A percentile compares a stretch with the other conserved stretches of the same genome.
Conservation (phyloP, 2,888 invertebrate species). For the Pachymerium ferrugineum region DNA sequence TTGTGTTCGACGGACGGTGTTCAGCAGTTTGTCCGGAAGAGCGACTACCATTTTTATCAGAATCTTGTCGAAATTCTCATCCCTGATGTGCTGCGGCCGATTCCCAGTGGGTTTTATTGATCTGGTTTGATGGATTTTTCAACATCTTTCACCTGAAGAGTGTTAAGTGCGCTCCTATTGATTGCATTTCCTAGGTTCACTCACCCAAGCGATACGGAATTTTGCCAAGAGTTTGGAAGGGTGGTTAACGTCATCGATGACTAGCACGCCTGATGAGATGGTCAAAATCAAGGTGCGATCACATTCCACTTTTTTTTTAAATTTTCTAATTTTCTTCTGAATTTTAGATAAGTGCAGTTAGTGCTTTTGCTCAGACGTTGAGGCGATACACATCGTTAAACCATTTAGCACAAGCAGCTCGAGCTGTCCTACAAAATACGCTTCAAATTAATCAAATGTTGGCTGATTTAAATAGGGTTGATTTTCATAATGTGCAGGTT, state of each 20-base stretch:
- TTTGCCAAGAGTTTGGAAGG: slow-evolving; percentile 88
- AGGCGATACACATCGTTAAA: slow-evolving; percentile 94
- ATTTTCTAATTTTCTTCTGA: slow-evolving; percentile 30
- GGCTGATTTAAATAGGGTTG: slow-evolving; percentile 91
- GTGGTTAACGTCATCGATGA: slow-evolving; percentile 75
- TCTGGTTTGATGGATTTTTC: neutral
- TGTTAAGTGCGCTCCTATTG: neutral
- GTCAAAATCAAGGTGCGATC: slow-evolving; percentile 76
- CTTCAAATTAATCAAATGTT: slow-evolving; percentile 95
- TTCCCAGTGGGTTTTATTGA: slow-evolving; percentile 64
- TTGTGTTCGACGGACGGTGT: slow-evolving; percentile 66
- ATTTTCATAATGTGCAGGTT: slow-evolving; percentile 89
- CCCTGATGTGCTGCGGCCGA: slow-evolving; percentile 90
- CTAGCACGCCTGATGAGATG: slow-evolving; percentile 74
- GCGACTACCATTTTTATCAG: slow-evolving; percentile 92
- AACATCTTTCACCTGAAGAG: slow-evolving; percentile 6
- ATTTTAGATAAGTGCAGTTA: slow-evolving; percentile 64
- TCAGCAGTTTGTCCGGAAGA: slow-evolving; percentile 70
- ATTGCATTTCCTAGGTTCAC: slow-evolving; percentile 55
- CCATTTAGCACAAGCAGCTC: slow-evolving; percentile 90
- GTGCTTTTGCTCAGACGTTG: slow-evolving; percentile 88
- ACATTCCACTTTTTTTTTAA: too few relatives aligned
- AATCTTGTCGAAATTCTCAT: slow-evolving; percentile 91
- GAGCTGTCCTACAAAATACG: slow-evolving; percentile 90
- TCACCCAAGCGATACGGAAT: slow-evolving; percentile 88